Conservation (phyloP, 2,888 invertebrate species). For the Hartigia nigra region DNA sequence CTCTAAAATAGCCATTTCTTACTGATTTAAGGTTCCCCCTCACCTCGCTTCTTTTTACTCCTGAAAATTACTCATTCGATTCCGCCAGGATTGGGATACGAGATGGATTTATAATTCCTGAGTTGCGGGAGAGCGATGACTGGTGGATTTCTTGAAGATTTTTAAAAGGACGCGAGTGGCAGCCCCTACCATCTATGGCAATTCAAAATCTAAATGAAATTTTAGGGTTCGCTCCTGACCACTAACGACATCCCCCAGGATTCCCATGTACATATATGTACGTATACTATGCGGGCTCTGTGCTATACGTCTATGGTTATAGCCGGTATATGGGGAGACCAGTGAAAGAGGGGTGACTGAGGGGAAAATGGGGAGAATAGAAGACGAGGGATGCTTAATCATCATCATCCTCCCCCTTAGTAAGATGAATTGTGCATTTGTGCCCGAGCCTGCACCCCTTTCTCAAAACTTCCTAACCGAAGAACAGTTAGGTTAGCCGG, state of each 20-base stretch:
- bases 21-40: no score
- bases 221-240: conserved; percentile 29
- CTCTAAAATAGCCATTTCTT: no score
- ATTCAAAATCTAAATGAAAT: conserved; percentile 23
- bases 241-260: conserved; percentile 24
- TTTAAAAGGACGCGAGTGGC: neutral
- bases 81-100: no score
- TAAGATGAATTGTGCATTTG: conserved; percentile 49
- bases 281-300: neutral
- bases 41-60: no score
- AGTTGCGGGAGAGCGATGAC: no score
- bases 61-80: no score
- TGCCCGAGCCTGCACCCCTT: conserved; percentile 40
- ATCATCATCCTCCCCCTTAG: conserved; percentile 44
- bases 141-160: no score
- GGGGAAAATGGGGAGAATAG: conserved; percentile 6
- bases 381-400: conserved; percentile 49
- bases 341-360: conserved; percentile 14
- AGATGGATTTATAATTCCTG: no score
- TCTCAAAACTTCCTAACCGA: conserved; percentile 29
- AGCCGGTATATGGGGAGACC: neutral
- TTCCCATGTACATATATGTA: neutral
- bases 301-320: neutral
- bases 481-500: conserved; percentile 33
- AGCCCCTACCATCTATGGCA: neutral